Conservation (phyloP, 2,797 vertebrate genomes). For the Petrocephalus sullivani region DNA sequence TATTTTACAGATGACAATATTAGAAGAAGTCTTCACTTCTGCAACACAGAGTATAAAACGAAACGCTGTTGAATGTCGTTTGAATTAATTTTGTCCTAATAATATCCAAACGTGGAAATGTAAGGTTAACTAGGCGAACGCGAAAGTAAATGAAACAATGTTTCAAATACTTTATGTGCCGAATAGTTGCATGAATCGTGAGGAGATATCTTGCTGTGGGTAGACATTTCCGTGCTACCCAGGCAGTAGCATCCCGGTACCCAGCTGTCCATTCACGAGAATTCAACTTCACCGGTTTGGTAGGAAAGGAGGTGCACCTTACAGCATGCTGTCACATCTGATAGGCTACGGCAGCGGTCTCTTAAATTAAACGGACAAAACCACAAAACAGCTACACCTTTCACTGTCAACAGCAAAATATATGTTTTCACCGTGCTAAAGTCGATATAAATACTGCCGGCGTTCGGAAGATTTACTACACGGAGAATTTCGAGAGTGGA, state of each 20-base stretch:
- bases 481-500: neutral
- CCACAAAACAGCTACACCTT: neutral
- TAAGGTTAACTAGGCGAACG: neutral
- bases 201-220: neutral
- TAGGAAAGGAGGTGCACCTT: neutral
- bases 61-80: neutral
- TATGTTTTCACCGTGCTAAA: neutral
- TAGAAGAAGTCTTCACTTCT: neutral
- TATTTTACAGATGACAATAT: constrained; percentile 4
- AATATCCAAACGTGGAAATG: neutral
- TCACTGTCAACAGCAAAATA: neutral
- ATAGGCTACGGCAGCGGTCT: neutral
- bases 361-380: neutral
- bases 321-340: neutral
- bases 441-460: neutral
- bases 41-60: neutral
- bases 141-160: neutral
- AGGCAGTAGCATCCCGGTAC: neutral
- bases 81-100: neutral
- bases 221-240: neutral
- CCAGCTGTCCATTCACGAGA: neutral
- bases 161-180: neutral
- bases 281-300: neutral
- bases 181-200: neutral
- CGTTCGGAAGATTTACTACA: neutral